Percentiles rank a stretch among this genome's conserved stretches.
These are phyloP conservation scores for Melitaea cinxia DNA, from an alignment of 1,140 invertebrate genomes.

Conservation along the genomic window DNA sequence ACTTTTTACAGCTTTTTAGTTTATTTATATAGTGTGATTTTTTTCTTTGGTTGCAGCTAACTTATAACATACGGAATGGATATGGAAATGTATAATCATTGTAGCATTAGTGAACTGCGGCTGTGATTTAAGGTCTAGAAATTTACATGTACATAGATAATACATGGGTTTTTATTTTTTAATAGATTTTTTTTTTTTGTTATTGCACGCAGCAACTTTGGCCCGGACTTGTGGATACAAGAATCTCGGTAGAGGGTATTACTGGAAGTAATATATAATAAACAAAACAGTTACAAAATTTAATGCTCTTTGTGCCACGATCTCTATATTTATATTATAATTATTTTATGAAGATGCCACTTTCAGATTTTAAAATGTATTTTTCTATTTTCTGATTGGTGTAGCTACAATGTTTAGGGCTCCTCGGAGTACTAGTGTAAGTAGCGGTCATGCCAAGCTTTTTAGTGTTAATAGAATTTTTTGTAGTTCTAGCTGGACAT, in stretches of 20 bases:
- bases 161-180: slow-evolving; percentile 42
- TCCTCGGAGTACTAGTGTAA: slow-evolving; percentile 18
- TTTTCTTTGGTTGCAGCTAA: slow-evolving; percentile 77
- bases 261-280: slow-evolving; percentile 75
- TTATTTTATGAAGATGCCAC: slow-evolving; percentile 5
- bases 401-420: slow-evolving; percentile 29
- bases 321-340: slow-evolving; percentile 20
- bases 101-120: slow-evolving; percentile 64
- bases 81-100: slow-evolving; percentile 77
- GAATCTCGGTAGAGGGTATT: slow-evolving; percentile 78
- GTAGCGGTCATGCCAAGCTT: slow-evolving; percentile 9
- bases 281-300: slow-evolving; percentile 25
- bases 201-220: slow-evolving; percentile 80
- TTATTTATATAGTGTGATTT: slow-evolving; percentile 35
- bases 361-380: slow-evolving; percentile 17
- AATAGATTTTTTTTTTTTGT: slow-evolving; percentile 62
- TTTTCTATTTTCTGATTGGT: slow-evolving; percentile 30
- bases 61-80: slow-evolving; percentile 78
- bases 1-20: background rate
- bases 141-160: slow-evolving; percentile 54
- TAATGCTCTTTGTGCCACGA: slow-evolving; percentile 46
- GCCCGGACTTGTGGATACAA: slow-evolving; percentile 77
- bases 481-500: slow-evolving; percentile 3
- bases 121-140: slow-evolving; percentile 73
- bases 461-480: slow-evolving; percentile 24